Evolutionary conservation across 1,140 invertebrate genomes (phyloP).

Genomic region (Cydia fagiglandana): DNA sequence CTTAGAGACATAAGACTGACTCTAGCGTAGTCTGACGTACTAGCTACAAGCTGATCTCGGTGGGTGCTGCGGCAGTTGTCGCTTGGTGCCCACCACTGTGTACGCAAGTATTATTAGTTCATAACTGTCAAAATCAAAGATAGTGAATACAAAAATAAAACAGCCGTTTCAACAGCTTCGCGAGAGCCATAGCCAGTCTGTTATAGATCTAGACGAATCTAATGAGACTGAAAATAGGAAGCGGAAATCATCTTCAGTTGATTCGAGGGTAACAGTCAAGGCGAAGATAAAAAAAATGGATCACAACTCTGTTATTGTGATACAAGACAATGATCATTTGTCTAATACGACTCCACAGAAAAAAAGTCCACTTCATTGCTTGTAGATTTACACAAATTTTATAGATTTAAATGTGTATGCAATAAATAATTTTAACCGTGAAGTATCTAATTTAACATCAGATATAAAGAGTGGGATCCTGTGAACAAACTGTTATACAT

Average conservation of each 20-base stretch:
- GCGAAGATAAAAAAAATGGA: slow-evolving; percentile 32
- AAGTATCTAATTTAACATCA: slow-evolving; percentile 53
- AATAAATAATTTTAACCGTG: slow-evolving; percentile 44
- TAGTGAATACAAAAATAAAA: slow-evolving; percentile 38
- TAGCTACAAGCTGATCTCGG: slow-evolving; percentile 19
- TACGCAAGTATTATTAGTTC: neutral
- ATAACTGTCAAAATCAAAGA: too few relatives aligned
- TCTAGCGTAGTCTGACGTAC: slow-evolving; percentile 34
- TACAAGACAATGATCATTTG: slow-evolving; percentile 49
- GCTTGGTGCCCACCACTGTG: neutral
- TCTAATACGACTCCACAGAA: slow-evolving; percentile 38
- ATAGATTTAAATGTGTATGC: slow-evolving; percentile 24
- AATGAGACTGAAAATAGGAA: neutral
- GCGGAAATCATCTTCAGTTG: neutral
- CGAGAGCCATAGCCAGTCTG: slow-evolving; percentile 5
- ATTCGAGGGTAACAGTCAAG: neutral
- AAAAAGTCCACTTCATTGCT: slow-evolving; percentile 42
- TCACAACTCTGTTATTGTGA: slow-evolving; percentile 40
- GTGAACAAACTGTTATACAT: too few relatives aligned
- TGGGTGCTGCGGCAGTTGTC: neutral
- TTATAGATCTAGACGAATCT: slow-evolving; percentile 32
- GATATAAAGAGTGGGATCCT: slow-evolving; percentile 57
- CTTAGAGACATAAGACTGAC: slow-evolving; percentile 52
- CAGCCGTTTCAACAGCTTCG: slow-evolving; percentile 43
- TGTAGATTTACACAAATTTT: too few relatives aligned